Evolutionary conservation across 2,888 invertebrate genomes (phyloP).

Genomic region (Leptinotarsa tumamoca): DNA sequence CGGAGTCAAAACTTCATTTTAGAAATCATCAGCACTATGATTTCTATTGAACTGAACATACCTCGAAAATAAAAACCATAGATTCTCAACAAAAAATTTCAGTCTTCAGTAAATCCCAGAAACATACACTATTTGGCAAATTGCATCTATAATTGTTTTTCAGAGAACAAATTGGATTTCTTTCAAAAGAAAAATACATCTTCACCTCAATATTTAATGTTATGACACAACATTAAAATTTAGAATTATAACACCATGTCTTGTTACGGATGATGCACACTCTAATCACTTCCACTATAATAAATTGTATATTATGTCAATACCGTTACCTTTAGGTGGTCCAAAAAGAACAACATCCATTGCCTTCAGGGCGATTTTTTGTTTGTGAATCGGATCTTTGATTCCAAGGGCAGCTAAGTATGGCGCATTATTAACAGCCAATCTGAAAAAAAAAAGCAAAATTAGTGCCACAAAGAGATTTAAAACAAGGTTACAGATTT

Average conservation of each 20-base stretch:
- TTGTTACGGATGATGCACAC: conserved; percentile 7
- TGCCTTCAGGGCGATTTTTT: conserved; percentile 96
- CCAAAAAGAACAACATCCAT: conserved; percentile 99
- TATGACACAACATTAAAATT: background rate
- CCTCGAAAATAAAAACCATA: no score
- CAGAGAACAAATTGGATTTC: no score
- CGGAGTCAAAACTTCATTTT: no score
- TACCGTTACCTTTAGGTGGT: conserved; percentile 87
- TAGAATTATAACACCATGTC: conserved; percentile 13
- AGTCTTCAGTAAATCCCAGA: no score
- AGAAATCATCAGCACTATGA: no score
- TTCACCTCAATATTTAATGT: background rate
- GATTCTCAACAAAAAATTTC: no score
- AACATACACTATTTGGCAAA: no score
- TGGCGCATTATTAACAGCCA: conserved; percentile 95
- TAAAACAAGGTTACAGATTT: background rate
- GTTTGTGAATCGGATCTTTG: conserved; percentile 97
- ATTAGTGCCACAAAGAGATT: background rate
- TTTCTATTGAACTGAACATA: no score
- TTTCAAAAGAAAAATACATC: no score
- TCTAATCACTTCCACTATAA: conserved; percentile 8
- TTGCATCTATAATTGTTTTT: no score
- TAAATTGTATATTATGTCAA: background rate
- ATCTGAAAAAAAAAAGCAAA: conserved; percentile 68
- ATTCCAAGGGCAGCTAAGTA: conserved; percentile 92